Evolutionary conservation across 2,888 invertebrate genomes (phyloP).

Genomic region (Halictus ligatus): DNA sequence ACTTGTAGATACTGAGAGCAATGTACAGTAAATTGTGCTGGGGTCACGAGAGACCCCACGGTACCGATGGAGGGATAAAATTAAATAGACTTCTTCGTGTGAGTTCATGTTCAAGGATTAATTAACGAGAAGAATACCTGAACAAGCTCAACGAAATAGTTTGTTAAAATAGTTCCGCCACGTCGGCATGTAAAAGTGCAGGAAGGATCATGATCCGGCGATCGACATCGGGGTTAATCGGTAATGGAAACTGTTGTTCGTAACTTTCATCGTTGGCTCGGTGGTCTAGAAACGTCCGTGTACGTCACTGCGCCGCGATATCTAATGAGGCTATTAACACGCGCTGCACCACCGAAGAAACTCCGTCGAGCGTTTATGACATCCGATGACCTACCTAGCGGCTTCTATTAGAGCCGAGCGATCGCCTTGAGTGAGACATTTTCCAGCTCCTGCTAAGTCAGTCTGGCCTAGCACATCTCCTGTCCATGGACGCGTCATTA

Average conservation of each 20-base stretch:
- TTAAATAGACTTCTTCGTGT: too few relatives aligned
- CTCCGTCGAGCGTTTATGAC: constrained; percentile 77
- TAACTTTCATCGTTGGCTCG: neutral
- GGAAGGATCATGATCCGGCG: neutral
- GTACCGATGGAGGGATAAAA: too few relatives aligned
- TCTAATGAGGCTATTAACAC: constrained; percentile 81
- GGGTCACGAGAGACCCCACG: too few relatives aligned
- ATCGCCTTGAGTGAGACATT: constrained; percentile 71
- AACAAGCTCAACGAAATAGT: neutral
- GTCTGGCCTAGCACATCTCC: constrained; percentile 51
- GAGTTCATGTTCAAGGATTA: neutral
- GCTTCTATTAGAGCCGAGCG: constrained; percentile 66
- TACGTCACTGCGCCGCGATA: constrained; percentile 64
- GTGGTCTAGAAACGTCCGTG: constrained; percentile 38
- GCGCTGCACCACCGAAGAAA: constrained; percentile 74
- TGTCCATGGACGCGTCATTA: constrained; percentile 31
- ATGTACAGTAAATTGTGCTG: too few relatives aligned
- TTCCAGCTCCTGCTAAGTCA: constrained; percentile 56
- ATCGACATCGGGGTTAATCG: neutral
- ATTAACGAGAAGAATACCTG: neutral
- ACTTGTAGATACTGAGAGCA: too few relatives aligned
- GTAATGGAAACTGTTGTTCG: neutral
- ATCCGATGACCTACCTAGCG: constrained; percentile 77
- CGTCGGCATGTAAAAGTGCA: neutral
- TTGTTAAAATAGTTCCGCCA: neutral